Conservation (phyloP, 1,140 invertebrate species). For the Caenorhabditis brenneri region DNA sequence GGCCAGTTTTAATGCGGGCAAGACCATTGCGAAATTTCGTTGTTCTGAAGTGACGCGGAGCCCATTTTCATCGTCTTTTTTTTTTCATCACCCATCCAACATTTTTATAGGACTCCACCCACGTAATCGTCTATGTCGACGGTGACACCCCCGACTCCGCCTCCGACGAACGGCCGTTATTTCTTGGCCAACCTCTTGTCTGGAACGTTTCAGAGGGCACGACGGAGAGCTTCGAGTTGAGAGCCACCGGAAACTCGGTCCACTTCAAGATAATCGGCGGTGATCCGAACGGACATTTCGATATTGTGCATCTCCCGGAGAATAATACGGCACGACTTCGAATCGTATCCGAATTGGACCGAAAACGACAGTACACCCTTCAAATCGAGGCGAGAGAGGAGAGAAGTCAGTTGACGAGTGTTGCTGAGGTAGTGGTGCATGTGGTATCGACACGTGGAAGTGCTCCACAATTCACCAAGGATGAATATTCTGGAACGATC, state of each 20-base stretch:
- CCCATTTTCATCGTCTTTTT: too few relatives aligned
- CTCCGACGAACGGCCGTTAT: background rate
- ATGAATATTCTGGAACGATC: background rate
- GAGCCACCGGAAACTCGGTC: background rate
- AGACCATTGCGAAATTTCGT: too few relatives aligned
- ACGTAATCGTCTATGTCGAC: conserved; percentile 22
- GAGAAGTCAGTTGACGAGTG: background rate
- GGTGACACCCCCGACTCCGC: background rate
- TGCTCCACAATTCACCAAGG: background rate
- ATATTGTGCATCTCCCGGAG: background rate
- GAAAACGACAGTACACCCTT: background rate
- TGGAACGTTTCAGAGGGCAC: conserved; percentile 28
- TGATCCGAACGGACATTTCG: background rate
- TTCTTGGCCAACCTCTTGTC: conserved; percentile 1
- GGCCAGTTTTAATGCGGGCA: too few relatives aligned
- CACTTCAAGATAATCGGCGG: conserved; percentile 15
- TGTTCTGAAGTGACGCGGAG: too few relatives aligned
- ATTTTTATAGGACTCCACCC: background rate
- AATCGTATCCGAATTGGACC: background rate
- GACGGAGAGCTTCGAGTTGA: background rate
- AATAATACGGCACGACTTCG: background rate
- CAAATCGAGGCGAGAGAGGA: background rate
- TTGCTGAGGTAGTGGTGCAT: background rate
- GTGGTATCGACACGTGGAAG: background rate
- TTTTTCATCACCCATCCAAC: too few relatives aligned